phyloP scores from a whole-genome alignment of 2,888 invertebrate species.

The Zootermopsis nevadensis region DNA sequence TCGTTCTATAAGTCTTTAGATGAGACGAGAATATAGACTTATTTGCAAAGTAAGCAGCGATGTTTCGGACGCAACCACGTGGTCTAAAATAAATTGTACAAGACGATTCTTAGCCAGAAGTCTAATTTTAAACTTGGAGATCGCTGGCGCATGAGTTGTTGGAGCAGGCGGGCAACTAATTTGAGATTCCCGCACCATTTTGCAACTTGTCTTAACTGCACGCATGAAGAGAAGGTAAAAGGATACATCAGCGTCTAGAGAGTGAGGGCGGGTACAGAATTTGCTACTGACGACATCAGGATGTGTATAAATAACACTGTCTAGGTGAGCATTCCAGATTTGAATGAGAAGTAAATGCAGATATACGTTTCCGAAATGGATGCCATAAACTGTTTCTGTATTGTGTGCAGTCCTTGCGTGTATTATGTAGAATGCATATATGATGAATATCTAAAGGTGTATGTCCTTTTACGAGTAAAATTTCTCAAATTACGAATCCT shows the following conservation, averaged over 20 bases:
- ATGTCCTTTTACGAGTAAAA: no score
- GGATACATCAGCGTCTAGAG: neutral
- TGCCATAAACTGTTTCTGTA: no score
- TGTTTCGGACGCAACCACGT: neutral
- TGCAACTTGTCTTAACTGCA: neutral
- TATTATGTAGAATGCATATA: no score
- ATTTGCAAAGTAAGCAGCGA: neutral
- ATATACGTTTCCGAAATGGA: no score
- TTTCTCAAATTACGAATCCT: no score
- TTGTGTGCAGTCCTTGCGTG: no score
- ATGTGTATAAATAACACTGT: neutral
- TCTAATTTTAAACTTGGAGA: slow-evolving; percentile 13
- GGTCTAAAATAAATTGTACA: neutral
- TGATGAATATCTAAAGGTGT: no score
- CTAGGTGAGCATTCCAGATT: no score
- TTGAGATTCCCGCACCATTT: slow-evolving; percentile 2
- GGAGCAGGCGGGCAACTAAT: neutral
- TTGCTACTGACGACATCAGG: neutral
- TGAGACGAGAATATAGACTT: no score
- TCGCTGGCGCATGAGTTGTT: neutral
- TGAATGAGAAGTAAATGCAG: no score
- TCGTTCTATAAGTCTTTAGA: no score
- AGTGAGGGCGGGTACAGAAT: neutral
- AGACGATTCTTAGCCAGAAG: neutral
- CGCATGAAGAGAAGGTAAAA: neutral